phyloP scores from a whole-genome alignment of 2,113 vertebrate species.

The Jacana jacana region DNA sequence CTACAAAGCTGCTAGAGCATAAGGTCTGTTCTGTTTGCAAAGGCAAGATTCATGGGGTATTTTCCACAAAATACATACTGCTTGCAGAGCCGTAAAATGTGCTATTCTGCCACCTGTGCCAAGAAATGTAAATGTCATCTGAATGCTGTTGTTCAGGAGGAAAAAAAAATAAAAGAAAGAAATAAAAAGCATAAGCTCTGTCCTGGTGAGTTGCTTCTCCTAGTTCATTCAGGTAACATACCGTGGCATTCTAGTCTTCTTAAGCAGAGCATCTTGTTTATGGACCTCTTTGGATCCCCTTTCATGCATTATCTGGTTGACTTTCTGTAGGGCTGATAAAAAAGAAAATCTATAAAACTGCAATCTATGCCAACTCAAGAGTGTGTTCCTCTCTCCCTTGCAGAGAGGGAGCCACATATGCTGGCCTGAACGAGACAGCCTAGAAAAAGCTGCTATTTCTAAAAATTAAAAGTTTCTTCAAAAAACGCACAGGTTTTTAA shows the following conservation, averaged over 20 bases:
- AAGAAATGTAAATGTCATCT: background rate
- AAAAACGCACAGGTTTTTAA: background rate
- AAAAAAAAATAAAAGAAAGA: background rate
- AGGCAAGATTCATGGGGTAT: background rate
- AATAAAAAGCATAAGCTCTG: background rate
- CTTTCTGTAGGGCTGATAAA: slow-evolving; percentile 57
- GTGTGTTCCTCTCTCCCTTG: background rate
- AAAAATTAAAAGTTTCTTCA: background rate
- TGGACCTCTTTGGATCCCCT: background rate
- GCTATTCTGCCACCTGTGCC: background rate
- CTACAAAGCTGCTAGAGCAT: background rate
- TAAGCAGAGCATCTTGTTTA: background rate
- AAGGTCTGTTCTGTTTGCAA: background rate
- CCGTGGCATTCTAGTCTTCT: background rate
- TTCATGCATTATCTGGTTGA: slow-evolving; percentile 28
- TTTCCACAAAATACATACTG: background rate
- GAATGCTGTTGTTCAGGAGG: background rate
- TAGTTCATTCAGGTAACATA: background rate
- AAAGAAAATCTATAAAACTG: background rate
- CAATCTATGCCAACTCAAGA: background rate
- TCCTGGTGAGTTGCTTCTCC: background rate
- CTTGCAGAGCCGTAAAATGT: background rate
- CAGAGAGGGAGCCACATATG: background rate
- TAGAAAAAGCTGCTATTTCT: background rate
- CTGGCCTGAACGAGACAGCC: background rate